phyloP scores from a whole-genome alignment of 2,797 vertebrate genomes.

The Xerus rutilus region DNA sequence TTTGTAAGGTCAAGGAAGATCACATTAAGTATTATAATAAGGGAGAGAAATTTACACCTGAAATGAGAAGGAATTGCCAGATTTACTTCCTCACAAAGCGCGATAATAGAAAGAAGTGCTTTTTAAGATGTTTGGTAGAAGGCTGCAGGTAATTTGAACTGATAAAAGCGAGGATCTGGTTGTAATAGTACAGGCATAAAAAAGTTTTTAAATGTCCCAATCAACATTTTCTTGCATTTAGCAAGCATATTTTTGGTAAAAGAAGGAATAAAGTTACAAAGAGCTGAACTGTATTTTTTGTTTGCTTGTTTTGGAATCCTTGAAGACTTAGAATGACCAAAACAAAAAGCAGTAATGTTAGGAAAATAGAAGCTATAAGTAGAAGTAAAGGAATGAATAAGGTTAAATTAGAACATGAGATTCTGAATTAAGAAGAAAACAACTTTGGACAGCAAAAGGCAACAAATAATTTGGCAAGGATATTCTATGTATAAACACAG shows the following conservation, averaged over 20 bases:
- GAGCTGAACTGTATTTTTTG: not conserved
- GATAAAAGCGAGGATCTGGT: not conserved
- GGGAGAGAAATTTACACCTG: not conserved
- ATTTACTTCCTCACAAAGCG: not conserved
- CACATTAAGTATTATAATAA: not conserved
- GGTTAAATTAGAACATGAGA: not conserved
- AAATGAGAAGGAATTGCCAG: not conserved
- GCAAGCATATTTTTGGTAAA: not conserved
- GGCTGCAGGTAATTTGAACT: not conserved
- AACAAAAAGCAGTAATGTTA: not conserved
- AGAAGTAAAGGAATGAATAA: not conserved
- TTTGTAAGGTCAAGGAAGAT: not conserved
- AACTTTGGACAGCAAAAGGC: slow-evolving; percentile 64
- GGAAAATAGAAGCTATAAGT: not conserved
- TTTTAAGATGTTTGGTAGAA: slow-evolving; percentile 17
- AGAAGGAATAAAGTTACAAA: not conserved
- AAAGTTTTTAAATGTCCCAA: not conserved
- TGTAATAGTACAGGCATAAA: not conserved
- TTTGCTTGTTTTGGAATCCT: not conserved
- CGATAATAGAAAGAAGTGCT: not conserved
- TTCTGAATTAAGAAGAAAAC: slow-evolving; percentile 47
- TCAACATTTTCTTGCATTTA: not conserved
- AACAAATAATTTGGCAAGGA: slow-evolving; percentile 64
- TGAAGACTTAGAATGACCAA: not conserved
- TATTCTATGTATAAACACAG: slow-evolving; percentile 57